Evolutionary conservation across 1,140 invertebrate genomes (phyloP), one percentile per base, ranked within the genome.

Genomic region (Drosophila sproati): DNA sequence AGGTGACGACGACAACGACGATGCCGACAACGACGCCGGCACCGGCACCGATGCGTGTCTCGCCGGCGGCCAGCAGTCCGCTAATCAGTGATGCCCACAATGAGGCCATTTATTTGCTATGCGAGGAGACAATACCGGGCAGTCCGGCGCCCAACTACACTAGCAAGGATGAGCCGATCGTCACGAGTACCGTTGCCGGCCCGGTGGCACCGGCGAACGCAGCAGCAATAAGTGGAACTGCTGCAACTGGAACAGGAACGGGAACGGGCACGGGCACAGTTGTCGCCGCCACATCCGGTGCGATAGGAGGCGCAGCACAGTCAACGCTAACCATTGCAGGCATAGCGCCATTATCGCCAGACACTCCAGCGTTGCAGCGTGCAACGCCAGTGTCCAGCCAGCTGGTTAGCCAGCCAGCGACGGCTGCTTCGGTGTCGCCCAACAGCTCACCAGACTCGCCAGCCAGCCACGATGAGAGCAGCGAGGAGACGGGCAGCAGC

Each of bases 51-150:
- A 51, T 60, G 43, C 59, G 69, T 41, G 82, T 77, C 0, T 68
- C 78, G 4, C 71, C 88, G 0, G 77, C 80, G 6, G 81, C 87
- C 6, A 55, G 68, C 35, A 82, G 78, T 28, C 76, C 88, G 0
- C 29, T 80, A 10, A 85, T 80, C 37, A 62, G 68, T 7, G 94
- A 94, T 35, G 93, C 28, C 8, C 86, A 82, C 52, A 86, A 73
- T 67, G 93, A 93, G 68, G 94, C 93, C 62, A 93, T 95, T 55
- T 95, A 94, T 77, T 94, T 96, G 48, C 90, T 98, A n/a, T 98
- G 97, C 92, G 96, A 97, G 86, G 97, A 98, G 93, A 97, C 96
- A 32, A 97, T 98, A 87, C 97, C 96, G 1, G 96, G 96, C 28
- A 97, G 96, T 80, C 96, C 96, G n/a, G 95, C 96, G 47, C 96